Evolutionary conservation across 2,113 vertebrate species (phyloP).

Genomic region (Cololabis saira): DNA sequence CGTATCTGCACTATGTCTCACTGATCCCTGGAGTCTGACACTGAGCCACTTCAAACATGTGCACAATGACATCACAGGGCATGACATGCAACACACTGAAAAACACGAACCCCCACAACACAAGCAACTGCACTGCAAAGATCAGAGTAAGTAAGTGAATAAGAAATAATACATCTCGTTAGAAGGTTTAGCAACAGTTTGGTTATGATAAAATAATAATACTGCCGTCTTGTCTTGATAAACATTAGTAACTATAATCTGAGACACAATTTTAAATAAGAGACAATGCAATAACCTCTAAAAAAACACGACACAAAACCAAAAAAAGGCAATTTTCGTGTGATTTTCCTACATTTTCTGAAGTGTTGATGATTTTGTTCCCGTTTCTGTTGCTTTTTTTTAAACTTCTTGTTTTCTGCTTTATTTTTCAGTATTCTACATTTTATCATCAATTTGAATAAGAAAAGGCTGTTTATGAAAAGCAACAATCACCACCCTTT

Average conservation of each 20-base stretch:
- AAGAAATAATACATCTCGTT: background rate
- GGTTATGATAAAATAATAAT: conserved; percentile 2
- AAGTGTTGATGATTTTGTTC: background rate
- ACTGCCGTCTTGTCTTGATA: too few relatives aligned
- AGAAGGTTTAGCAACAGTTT: conserved; percentile 22
- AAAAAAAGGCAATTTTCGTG: too few relatives aligned
- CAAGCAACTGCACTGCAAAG: background rate
- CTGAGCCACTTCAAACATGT: conserved; percentile 39
- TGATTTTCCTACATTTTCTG: background rate
- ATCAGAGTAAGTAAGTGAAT: background rate
- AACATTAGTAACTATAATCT: background rate
- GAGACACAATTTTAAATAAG: background rate
- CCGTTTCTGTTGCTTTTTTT: background rate
- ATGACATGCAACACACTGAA: conserved; percentile 8
- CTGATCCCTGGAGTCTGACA: conserved; percentile 55
- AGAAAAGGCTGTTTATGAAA: conserved; percentile 35
- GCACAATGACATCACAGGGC: conserved; percentile 44
- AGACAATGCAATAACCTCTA: background rate
- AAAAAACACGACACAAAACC: background rate
- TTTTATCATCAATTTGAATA: conserved; percentile 27
- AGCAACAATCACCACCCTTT: conserved; percentile 41
- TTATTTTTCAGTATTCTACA: background rate
- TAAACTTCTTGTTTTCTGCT: background rate
- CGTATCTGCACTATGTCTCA: conserved; percentile 72
- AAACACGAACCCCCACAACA: conserved; percentile 8